These are phyloP conservation scores for Balaenoptera acutorostrata DNA, from an alignment of 2,113 vertebrate species.

Conservation along the genomic window DNA sequence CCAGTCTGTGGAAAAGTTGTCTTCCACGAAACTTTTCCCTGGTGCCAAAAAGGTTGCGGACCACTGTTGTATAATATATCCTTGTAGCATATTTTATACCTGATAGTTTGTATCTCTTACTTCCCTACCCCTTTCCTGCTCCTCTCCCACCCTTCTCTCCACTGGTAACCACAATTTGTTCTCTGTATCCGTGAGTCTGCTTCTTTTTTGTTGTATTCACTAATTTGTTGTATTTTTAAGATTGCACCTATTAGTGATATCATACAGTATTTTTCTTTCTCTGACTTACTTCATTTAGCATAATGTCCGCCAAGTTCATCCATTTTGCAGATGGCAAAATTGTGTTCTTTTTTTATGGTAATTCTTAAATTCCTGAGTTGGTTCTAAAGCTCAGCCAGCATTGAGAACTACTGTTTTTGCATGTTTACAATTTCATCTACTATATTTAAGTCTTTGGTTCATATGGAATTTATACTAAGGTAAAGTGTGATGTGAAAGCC, in stretches of 20 bases:
- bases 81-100: background rate
- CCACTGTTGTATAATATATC: background rate
- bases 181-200: background rate
- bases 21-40: too few species aligned
- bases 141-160: background rate
- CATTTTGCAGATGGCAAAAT: background rate
- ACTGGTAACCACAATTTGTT: background rate
- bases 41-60: too few species aligned
- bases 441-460: background rate
- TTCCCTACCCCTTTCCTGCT: background rate
- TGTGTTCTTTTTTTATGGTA: background rate
- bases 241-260: background rate
- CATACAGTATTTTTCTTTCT: background rate
- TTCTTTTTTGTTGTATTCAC: background rate
- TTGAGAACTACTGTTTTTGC: background rate
- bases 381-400: background rate
- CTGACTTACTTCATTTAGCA: background rate
- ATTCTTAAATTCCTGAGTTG: background rate
- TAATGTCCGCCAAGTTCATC: background rate
- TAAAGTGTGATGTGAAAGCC: background rate
- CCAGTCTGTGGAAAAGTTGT: too few species aligned
- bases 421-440: slow-evolving; percentile 14
- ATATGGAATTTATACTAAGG: background rate
- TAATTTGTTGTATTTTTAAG: background rate
- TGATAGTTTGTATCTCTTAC: background rate